A percentile compares a stretch with the other conserved stretches of the same genome.
Conservation (phyloP, 2,888 invertebrate species). For the Eupelmus urozonus region DNA sequence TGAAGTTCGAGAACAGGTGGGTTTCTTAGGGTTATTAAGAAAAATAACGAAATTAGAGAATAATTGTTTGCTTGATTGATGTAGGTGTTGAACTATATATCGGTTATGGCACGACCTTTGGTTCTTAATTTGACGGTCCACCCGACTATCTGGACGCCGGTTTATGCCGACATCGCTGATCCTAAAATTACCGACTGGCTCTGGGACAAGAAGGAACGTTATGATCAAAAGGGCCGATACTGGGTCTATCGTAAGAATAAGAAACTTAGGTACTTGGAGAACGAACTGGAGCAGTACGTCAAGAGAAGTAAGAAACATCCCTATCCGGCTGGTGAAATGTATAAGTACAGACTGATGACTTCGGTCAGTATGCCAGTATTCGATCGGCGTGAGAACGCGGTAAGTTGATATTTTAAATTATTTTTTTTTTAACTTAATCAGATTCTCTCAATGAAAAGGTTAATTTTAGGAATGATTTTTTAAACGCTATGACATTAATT, state of each 20-base stretch:
- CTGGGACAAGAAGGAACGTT: constrained; percentile 91
- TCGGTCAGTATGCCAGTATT: constrained; percentile 96
- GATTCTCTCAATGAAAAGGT: too few species aligned
- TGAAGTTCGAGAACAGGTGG: constrained; percentile 96
- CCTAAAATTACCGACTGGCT: constrained; percentile 94
- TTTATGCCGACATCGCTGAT: constrained; percentile 95
- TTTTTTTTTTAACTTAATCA: not conserved
- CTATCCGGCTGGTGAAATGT: constrained; percentile 51
- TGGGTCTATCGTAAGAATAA: constrained; percentile 82
- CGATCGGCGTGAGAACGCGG: constrained; percentile 90
- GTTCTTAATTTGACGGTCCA: constrained; percentile 90
- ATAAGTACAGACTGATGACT: constrained; percentile 88
- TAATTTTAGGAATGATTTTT: too few species aligned
- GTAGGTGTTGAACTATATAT: constrained; percentile 91
- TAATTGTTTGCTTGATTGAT: not conserved
- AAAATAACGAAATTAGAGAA: not conserved
- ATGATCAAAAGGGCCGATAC: constrained; percentile 87
- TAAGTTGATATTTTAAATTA: constrained; percentile 77
- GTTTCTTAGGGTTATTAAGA: too few species aligned
- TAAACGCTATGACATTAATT: too few species aligned
- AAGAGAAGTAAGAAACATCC: constrained; percentile 78
- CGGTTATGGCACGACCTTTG: constrained; percentile 96
- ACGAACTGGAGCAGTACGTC: constrained; percentile 82
- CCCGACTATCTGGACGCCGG: constrained; percentile 97
- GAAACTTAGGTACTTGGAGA: constrained; percentile 81